Percentiles rank a stretch among this genome's conserved stretches.
Evolutionary conservation across 2,113 vertebrate species (phyloP).

Genomic region (Sterna hirundo): DNA sequence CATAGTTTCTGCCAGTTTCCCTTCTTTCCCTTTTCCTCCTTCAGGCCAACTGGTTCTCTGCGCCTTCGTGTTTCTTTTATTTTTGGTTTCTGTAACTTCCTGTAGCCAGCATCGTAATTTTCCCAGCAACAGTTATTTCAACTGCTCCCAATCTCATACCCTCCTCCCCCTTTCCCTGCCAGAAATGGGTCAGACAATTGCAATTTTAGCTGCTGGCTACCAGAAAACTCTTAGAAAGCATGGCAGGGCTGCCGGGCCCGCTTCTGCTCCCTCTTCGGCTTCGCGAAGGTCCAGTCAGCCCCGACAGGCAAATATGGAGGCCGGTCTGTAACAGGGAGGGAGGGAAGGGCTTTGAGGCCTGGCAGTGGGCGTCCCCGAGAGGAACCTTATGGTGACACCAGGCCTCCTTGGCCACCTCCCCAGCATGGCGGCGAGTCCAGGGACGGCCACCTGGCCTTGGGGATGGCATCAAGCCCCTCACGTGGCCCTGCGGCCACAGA

Average conservation of each 20-base stretch:
- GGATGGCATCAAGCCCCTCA: background rate
- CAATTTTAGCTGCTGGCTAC: background rate
- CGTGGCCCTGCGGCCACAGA: fast-evolving
- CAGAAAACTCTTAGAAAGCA: background rate
- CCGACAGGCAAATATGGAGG: fast-evolving
- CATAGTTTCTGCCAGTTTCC: background rate
- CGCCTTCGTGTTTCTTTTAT: background rate
- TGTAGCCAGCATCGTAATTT: background rate
- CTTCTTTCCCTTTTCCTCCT: background rate
- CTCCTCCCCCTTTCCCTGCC: background rate
- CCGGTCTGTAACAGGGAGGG: no score
- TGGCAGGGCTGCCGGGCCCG: fast-evolving
- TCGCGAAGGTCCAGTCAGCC: background rate
- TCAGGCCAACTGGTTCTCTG: background rate
- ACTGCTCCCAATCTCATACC: background rate
- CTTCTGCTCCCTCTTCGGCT: background rate
- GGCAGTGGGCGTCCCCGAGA: background rate
- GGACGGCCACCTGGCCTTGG: no score
- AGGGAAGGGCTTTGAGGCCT: no score
- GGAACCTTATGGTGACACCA: no score
- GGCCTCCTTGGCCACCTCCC: background rate
- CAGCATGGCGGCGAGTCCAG: fast-evolving
- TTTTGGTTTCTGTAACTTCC: conserved; percentile 3
- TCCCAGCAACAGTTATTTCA: background rate
- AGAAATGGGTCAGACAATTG: fast-evolving